Evolutionary conservation across 2,113 vertebrate species (phyloP).

Genomic region (Arizona elegans): DNA sequence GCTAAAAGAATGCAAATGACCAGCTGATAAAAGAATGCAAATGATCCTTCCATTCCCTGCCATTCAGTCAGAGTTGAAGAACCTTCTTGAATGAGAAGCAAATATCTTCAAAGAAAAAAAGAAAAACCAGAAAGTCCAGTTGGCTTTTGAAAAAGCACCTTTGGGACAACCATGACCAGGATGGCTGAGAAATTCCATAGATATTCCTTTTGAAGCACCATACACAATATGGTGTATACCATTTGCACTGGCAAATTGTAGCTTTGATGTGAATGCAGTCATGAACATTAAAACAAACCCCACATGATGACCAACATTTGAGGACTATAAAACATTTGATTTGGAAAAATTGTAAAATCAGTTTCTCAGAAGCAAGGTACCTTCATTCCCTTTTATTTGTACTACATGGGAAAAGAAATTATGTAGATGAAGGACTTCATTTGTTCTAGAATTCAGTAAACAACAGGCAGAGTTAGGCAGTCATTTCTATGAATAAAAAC

Average conservation of each 20-base stretch:
- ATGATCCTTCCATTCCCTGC: no score
- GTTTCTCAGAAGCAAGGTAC: constrained; percentile 24
- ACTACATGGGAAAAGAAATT: constrained; percentile 27
- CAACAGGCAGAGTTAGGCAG: constrained; percentile 14
- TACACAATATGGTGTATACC: neutral
- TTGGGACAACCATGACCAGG: no score
- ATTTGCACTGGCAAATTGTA: no score
- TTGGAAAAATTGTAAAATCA: neutral
- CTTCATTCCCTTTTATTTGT: constrained; percentile 8
- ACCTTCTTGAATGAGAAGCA: no score
- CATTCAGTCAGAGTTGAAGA: no score
- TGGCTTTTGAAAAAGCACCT: no score
- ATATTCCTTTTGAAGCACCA: neutral
- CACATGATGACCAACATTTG: neutral
- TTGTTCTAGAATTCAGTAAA: constrained; percentile 31
- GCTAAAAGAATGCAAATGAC: no score
- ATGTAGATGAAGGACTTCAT: constrained; percentile 21
- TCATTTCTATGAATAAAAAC: constrained; percentile 25
- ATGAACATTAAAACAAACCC: constrained; percentile 28
- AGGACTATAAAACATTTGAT: neutral
- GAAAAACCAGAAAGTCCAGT: no score
- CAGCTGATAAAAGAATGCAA: no score
- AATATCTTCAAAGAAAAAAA: no score
- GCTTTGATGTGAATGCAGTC: constrained; percentile 1
- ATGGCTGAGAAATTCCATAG: no score